A percentile compares a stretch with the other conserved stretches of the same genome.
phyloP scores from a whole-genome alignment of 2,113 vertebrate species.

The Solenodon paradoxus region DNA sequence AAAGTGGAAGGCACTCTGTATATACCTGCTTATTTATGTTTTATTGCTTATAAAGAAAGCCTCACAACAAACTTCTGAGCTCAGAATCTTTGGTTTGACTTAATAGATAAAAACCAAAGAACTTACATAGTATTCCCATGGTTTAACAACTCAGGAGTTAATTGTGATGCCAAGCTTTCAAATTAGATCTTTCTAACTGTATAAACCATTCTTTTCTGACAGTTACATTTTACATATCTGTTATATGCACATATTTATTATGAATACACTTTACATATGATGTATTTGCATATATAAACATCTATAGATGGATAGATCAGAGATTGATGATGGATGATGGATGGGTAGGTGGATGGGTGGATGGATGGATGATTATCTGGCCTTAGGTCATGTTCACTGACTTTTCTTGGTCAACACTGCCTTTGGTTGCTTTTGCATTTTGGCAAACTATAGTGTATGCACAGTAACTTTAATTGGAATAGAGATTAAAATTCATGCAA shows the following conservation, averaged over 20 bases:
- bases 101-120: not conserved
- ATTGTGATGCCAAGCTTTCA: not conserved
- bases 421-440: not conserved
- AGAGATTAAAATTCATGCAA: not conserved
- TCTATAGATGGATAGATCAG: not conserved
- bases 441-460: not conserved
- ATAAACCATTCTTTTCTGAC: not conserved
- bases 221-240: not conserved
- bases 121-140: not conserved
- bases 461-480: not conserved
- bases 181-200: conserved; percentile 16
- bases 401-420: not conserved
- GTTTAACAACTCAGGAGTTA: not conserved
- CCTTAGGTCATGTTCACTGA: not conserved
- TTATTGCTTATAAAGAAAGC: not conserved
- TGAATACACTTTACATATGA: not conserved
- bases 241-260: too few relatives aligned
- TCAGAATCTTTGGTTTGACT: not conserved
- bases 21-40: not conserved
- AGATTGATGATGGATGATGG: not conserved
- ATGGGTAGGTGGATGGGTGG: not conserved
- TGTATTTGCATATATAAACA: not conserved
- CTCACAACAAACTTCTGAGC: not conserved
- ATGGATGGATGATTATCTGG: not conserved
- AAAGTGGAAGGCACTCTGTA: not conserved